phyloP scores from a whole-genome alignment of 2,797 vertebrate species.

The Coendou prehensilis region DNA sequence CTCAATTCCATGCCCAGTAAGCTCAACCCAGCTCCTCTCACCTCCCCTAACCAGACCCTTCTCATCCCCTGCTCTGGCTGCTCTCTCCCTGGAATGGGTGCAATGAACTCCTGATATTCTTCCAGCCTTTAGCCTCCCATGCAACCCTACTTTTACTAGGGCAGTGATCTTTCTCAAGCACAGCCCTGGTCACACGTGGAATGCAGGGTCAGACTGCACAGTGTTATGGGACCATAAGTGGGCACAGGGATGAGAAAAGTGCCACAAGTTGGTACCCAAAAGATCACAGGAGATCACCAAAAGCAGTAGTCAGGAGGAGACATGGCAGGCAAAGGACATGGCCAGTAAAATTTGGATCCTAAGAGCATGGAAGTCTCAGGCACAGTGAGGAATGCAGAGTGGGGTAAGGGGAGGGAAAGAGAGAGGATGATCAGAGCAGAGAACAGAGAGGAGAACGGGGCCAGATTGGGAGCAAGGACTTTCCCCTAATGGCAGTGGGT shows the following conservation, averaged over 20 bases:
- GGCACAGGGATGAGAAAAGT: background rate
- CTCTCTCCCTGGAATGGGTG: background rate
- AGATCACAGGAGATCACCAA: background rate
- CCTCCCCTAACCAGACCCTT: background rate
- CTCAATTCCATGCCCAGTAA: background rate
- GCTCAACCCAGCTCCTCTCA: background rate
- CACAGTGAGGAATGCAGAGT: background rate
- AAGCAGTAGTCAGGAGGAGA: background rate
- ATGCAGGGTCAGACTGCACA: too few relatives aligned
- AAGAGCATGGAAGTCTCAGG: background rate
- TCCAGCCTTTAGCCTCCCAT: background rate
- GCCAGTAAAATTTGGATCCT: background rate
- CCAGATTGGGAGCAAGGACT: background rate
- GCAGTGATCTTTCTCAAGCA: background rate
- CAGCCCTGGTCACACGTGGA: background rate
- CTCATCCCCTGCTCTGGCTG: background rate
- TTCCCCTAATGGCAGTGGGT: background rate
- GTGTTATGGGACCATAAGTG: background rate
- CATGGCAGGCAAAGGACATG: background rate
- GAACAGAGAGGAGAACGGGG: fast-evolving
- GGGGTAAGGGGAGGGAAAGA: background rate
- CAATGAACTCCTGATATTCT: background rate
- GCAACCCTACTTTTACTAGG: background rate
- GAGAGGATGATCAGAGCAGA: background rate
- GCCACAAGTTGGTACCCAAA: background rate